phyloP scores from a whole-genome alignment of 2,888 invertebrate species.

The Acanthosepion esculentum region DNA sequence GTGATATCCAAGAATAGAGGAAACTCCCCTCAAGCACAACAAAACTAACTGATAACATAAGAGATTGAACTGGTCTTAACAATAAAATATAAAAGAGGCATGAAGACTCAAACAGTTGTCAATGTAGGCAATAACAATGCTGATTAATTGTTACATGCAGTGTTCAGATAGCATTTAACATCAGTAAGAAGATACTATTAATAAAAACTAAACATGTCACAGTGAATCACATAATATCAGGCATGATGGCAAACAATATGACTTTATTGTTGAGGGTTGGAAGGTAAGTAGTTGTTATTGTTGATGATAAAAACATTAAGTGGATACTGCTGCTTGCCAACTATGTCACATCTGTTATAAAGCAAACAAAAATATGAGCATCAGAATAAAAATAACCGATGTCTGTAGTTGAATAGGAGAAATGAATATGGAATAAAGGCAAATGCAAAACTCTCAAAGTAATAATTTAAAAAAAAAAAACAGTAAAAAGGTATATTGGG shows the following conservation, averaged over 20 bases:
- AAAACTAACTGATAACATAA: background rate
- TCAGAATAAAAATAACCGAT: too few relatives aligned
- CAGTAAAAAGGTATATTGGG: too few relatives aligned
- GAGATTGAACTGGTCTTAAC: background rate
- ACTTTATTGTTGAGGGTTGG: background rate
- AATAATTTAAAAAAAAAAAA: too few relatives aligned
- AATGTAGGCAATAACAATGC: background rate
- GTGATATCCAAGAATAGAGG: background rate
- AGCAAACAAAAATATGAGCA: too few relatives aligned
- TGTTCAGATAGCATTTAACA: background rate
- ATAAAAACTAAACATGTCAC: background rate
- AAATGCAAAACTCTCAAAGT: too few relatives aligned
- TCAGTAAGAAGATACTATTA: background rate
- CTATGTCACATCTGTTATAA: too few relatives aligned
- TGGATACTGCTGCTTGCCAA: too few relatives aligned
- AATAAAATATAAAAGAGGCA: background rate
- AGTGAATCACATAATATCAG: background rate
- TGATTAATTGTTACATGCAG: slow-evolving; percentile 8
- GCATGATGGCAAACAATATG: background rate
- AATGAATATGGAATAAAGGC: too few relatives aligned
- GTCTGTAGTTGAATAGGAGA: too few relatives aligned
- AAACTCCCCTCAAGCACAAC: background rate
- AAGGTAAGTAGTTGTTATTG: background rate
- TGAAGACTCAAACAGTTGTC: slow-evolving; percentile 4
- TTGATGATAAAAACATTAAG: background rate